Percentiles rank a stretch among this genome's conserved stretches.
Evolutionary conservation across 2,797 vertebrate species (phyloP).

Genomic region (Cryptoprocta ferox): DNA sequence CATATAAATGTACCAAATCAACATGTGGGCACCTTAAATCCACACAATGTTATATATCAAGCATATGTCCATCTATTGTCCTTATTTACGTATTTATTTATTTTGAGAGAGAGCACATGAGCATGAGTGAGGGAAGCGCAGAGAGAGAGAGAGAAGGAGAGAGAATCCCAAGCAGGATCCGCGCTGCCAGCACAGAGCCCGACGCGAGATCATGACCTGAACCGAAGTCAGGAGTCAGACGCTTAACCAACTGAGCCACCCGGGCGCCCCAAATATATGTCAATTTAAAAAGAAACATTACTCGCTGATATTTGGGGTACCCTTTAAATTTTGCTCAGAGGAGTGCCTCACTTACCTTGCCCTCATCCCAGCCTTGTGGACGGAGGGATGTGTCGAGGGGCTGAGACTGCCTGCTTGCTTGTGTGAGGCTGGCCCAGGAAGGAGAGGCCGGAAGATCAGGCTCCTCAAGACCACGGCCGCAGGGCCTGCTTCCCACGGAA

Average conservation of each 20-base stretch:
- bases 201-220: no score
- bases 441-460: not conserved
- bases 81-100: no score
- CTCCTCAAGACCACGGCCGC: not conserved
- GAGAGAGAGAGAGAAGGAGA: no score
- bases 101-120: no score
- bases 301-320: not conserved
- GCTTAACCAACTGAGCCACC: no score
- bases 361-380: not conserved
- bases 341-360: fast-evolving
- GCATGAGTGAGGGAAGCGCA: no score
- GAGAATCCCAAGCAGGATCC: no score
- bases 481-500: not conserved
- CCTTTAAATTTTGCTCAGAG: not conserved
- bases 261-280: not conserved
- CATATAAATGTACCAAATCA: not conserved
- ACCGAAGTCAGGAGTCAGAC: no score
- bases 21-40: not conserved
- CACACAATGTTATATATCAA: not conserved
- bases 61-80: not conserved
- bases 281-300: not conserved
- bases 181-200: no score
- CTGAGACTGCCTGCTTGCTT: not conserved
- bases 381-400: not conserved
- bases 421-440: not conserved